Evolutionary conservation across 2,113 vertebrate genomes (phyloP).

Genomic region (Ammospiza caudacuta): DNA sequence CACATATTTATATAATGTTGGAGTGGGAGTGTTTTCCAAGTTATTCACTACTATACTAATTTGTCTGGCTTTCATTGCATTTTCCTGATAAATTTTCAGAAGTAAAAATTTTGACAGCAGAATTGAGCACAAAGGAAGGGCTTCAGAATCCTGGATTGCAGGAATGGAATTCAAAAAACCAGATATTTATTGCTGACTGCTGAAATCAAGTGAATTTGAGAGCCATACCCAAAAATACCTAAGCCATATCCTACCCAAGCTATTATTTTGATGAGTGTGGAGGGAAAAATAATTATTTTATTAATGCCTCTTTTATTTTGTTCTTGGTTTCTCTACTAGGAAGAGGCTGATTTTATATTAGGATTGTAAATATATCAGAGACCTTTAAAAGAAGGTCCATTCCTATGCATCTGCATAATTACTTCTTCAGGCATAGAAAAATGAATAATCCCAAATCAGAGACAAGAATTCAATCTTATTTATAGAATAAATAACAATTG

Average conservation of each 20-base stretch:
- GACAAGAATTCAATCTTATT: background rate
- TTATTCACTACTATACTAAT: background rate
- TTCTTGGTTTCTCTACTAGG: background rate
- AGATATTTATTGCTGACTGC: background rate
- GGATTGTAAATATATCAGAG: background rate
- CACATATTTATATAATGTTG: background rate
- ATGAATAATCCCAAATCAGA: background rate
- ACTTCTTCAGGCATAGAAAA: background rate
- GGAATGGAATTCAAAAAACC: background rate
- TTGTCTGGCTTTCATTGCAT: background rate
- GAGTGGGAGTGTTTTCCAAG: background rate
- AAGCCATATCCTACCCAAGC: background rate
- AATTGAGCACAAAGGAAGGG: background rate
- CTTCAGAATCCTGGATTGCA: background rate
- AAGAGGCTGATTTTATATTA: background rate
- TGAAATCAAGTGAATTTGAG: background rate
- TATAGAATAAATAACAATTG: background rate
- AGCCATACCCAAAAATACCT: background rate
- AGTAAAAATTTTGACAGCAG: background rate
- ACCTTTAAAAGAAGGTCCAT: background rate
- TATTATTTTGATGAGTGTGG: background rate
- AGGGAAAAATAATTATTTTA: background rate
- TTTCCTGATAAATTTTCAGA: background rate
- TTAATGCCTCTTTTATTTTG: background rate
- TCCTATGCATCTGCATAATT: background rate